These are phyloP conservation scores for Hepsetus odoe DNA, from an alignment of 2,113 vertebrate genomes.

Conservation along the genomic window DNA sequence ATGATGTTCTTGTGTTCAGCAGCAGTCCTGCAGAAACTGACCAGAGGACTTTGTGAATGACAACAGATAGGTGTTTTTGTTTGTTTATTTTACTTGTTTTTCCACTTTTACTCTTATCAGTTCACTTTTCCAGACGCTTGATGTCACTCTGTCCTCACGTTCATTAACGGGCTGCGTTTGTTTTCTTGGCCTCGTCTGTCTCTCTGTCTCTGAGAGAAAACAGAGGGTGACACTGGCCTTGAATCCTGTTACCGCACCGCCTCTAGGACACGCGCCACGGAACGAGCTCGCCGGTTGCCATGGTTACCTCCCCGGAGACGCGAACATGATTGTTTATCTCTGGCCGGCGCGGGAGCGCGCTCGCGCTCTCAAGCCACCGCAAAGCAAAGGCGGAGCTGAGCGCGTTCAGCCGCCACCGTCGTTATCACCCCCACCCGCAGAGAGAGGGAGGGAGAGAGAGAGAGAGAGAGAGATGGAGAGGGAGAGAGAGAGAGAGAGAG, in stretches of 20 bases:
- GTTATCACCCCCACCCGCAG: conserved; percentile 44
- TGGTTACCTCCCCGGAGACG: conserved; percentile 76
- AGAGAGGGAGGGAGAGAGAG: neutral
- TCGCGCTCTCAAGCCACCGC: conserved; percentile 50
- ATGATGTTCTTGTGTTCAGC: too few relatives aligned
- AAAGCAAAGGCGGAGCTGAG: conserved; percentile 67
- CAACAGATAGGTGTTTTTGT: too few relatives aligned
- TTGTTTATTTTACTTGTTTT: too few relatives aligned
- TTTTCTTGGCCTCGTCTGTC: conserved; percentile 17
- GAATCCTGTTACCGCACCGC: conserved; percentile 78
- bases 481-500: neutral
- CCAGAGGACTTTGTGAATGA: too few relatives aligned
- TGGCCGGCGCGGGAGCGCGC: conserved; percentile 66
- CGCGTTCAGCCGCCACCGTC: conserved; percentile 25
- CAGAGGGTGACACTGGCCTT: conserved; percentile 75
- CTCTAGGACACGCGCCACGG: conserved; percentile 75
- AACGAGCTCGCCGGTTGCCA: conserved; percentile 72
- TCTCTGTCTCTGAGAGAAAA: conserved; percentile 23
- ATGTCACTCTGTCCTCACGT: conserved; percentile 3
- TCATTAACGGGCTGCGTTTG: conserved; percentile 1
- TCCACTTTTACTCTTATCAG: neutral
- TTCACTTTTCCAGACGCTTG: neutral
- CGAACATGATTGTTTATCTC: conserved; percentile 79
- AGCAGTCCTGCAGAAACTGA: neutral
- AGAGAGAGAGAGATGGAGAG: neutral